Conservation (phyloP, 2,888 invertebrate species). For the Colletes collaris region DNA sequence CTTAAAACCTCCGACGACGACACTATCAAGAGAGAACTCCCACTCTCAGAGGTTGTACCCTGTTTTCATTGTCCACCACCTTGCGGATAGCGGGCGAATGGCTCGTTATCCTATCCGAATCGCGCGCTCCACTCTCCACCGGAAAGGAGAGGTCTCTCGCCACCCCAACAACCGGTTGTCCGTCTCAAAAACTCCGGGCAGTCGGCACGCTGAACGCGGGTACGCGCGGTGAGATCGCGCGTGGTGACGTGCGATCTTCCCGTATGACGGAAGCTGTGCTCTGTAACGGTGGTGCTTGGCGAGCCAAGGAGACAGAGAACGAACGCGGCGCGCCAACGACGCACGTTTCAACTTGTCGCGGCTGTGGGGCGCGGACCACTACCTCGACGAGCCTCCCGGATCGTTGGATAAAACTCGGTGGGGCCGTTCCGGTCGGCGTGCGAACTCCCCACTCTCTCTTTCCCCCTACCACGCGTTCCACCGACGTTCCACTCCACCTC, state of each 20-base stretch:
- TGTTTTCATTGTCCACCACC: constrained; percentile 49
- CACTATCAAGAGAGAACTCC: constrained; percentile 37
- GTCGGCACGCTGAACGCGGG: not conserved
- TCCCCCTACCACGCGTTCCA: constrained; percentile 35
- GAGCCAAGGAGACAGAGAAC: constrained; percentile 13
- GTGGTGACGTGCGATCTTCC: not conserved
- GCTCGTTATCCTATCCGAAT: constrained; percentile 39
- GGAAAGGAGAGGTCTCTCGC: constrained; percentile 25
- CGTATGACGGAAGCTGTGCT: too few species aligned
- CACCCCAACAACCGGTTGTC: constrained; percentile 25
- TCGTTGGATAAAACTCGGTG: constrained; percentile 81
- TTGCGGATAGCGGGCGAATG: constrained; percentile 34
- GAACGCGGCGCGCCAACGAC: constrained; percentile 44
- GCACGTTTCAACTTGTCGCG: constrained; percentile 76
- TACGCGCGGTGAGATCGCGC: too few species aligned
- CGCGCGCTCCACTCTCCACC: constrained; percentile 44
- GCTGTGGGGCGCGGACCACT: constrained; percentile 82
- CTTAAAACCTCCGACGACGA: constrained; percentile 9
- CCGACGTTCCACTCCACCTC: constrained; percentile 31
- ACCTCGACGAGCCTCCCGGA: constrained; percentile 82
- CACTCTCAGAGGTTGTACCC: constrained; percentile 20
- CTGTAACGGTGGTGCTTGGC: not conserved
- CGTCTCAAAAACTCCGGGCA: not conserved
- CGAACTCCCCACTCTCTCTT: constrained; percentile 75
- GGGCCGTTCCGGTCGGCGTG: constrained; percentile 80